phyloP scores from a whole-genome alignment of 2,113 vertebrate genomes.

The Gambusia holbrooki region DNA sequence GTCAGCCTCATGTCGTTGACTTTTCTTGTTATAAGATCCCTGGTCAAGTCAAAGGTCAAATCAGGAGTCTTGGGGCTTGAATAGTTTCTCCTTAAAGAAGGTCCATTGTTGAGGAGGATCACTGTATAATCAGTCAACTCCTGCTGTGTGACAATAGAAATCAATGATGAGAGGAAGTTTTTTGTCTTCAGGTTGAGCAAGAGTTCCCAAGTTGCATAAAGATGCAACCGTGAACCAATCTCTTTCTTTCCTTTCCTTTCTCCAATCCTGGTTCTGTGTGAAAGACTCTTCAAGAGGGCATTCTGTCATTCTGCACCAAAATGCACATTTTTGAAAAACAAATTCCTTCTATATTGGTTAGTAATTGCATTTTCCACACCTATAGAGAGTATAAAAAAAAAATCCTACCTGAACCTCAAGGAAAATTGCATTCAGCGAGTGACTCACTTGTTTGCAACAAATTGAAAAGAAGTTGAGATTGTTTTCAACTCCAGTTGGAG shows the following conservation, averaged over 20 bases:
- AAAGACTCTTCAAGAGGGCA: not conserved
- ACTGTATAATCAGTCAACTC: too few species aligned
- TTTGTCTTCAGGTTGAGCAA: not conserved
- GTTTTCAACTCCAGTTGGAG: conserved; percentile 18
- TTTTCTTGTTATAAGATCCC: too few species aligned
- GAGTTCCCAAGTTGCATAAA: too few species aligned
- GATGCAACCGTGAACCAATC: not conserved
- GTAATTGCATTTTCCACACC: not conserved
- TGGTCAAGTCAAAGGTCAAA: too few species aligned
- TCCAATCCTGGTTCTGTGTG: not conserved
- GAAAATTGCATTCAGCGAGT: not conserved
- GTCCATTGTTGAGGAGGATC: too few species aligned
- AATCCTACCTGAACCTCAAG: not conserved
- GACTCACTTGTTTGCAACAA: not conserved
- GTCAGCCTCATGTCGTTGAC: too few species aligned
- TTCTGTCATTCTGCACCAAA: not conserved
- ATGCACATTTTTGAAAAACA: not conserved
- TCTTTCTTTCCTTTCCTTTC: not conserved
- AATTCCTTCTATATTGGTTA: not conserved
- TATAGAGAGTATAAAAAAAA: not conserved
- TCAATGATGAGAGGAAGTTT: not conserved
- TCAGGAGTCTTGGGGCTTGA: too few species aligned
- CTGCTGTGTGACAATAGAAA: too few species aligned
- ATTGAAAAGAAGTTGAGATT: not conserved
- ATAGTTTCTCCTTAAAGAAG: too few species aligned